Evolutionary conservation across 2,113 vertebrate genomes (phyloP).

Genomic region (Hipposideros armiger): DNA sequence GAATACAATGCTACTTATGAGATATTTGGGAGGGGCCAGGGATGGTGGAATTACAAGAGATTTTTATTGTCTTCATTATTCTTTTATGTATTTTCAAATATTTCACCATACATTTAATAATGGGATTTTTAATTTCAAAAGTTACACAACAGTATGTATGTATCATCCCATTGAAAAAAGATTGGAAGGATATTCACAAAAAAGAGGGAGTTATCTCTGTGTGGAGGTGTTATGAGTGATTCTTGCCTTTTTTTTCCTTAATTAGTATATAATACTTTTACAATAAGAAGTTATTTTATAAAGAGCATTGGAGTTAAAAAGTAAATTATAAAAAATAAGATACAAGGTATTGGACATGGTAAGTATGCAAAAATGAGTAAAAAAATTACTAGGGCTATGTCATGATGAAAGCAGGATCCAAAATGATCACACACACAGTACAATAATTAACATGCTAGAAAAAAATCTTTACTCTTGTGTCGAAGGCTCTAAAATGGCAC

Average conservation of each 20-base stretch:
- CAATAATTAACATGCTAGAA: neutral
- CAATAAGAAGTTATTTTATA: neutral
- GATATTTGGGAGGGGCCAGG: neutral
- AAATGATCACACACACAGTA: neutral
- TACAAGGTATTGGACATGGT: neutral
- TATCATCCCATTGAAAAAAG: neutral
- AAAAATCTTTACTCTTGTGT: neutral
- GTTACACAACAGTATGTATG: neutral
- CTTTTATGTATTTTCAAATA: constrained; percentile 45
- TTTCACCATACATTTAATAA: neutral
- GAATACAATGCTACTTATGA: neutral
- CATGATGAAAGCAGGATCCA: neutral
- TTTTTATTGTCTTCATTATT: neutral
- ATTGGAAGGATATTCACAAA: neutral
- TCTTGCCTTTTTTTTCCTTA: neutral
- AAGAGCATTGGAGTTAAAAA: neutral
- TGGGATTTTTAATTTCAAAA: constrained; percentile 34
- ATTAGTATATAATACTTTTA: neutral
- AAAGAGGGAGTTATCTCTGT: neutral
- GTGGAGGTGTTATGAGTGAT: neutral
- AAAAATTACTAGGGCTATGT: neutral
- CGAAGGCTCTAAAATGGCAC: neutral
- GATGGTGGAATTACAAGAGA: neutral
- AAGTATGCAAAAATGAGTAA: neutral
- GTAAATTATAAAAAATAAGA: constrained; percentile 21